A percentile compares a stretch with the other conserved stretches of the same genome.
These are phyloP conservation scores for Stenodema calcarata DNA, from an alignment of 2,888 invertebrate species.

Conservation along the genomic window DNA sequence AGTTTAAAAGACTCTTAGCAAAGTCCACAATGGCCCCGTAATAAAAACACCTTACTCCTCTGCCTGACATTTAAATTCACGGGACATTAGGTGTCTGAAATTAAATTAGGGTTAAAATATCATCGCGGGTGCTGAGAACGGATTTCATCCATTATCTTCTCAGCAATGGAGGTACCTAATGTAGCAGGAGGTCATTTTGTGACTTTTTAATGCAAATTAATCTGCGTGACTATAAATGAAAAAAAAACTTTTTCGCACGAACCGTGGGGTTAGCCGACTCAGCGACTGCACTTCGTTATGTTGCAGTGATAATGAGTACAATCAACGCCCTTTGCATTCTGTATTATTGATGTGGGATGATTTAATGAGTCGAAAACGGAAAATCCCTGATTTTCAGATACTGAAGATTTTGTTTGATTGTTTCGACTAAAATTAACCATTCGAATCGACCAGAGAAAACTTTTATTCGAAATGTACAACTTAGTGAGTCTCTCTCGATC, in stretches of 20 bases:
- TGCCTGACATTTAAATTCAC: not conserved
- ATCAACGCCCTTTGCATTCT: too few species aligned
- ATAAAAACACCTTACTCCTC: not conserved
- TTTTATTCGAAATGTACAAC: too few species aligned
- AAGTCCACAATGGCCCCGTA: not conserved
- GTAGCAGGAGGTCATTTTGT: not conserved
- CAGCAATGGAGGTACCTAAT: not conserved
- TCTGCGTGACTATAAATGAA: not conserved
- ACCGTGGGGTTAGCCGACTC: too few species aligned
- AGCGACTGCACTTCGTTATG: too few species aligned
- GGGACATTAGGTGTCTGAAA: not conserved
- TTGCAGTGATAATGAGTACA: too few species aligned
- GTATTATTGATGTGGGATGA: too few species aligned
- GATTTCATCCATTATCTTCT: not conserved
- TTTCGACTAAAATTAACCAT: too few species aligned
- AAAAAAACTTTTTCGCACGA: not conserved
- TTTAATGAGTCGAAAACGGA: too few species aligned
- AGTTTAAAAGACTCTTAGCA: not conserved
- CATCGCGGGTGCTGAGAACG: not conserved
- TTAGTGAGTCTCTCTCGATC: too few species aligned
- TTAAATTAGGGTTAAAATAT: not conserved
- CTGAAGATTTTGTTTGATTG: too few species aligned
- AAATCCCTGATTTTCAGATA: too few species aligned
- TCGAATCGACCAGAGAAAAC: too few species aligned
- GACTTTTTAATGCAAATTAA: slow-evolving; percentile 5